Evolutionary conservation across 1,140 invertebrate species (phyloP).

Genomic region (Subanguina moxae): DNA sequence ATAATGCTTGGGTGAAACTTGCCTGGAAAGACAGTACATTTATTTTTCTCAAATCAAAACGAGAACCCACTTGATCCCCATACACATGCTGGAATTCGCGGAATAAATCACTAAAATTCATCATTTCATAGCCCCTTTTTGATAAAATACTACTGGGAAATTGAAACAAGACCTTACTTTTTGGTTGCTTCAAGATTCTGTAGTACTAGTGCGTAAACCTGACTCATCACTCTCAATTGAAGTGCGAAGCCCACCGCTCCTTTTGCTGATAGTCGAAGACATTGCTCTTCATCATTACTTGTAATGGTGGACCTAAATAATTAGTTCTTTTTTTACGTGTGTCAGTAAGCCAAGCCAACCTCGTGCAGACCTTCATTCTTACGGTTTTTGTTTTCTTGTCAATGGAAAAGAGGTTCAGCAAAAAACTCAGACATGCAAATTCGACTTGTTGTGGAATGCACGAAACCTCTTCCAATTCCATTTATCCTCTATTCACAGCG

Average conservation of each 20-base stretch:
- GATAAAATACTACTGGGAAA: too few relatives aligned
- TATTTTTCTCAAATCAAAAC: too few relatives aligned
- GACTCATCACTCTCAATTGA: neutral
- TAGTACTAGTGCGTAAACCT: neutral
- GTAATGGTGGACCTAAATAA: neutral
- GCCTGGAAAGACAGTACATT: too few relatives aligned
- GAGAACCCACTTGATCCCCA: too few relatives aligned
- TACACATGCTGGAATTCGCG: too few relatives aligned
- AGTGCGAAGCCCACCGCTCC: neutral
- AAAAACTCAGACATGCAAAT: slow-evolving; percentile 1
- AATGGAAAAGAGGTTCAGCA: neutral
- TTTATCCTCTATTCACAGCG: neutral
- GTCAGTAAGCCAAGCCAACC: too few relatives aligned
- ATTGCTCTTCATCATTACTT: neutral
- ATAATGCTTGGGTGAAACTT: too few relatives aligned
- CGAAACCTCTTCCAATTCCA: neutral
- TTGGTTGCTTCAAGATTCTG: neutral
- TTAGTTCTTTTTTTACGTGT: too few relatives aligned
- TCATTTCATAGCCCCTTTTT: too few relatives aligned
- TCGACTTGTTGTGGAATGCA: slow-evolving; percentile 7
- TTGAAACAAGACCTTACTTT: neutral
- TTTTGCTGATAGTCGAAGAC: neutral
- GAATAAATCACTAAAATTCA: too few relatives aligned
- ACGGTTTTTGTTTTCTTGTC: neutral
- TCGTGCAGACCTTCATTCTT: neutral